phyloP scores from a whole-genome alignment of 30 jellyfish, hydroid and myxozoan genomes.

The Chrysaora quinquecirrha region DNA sequence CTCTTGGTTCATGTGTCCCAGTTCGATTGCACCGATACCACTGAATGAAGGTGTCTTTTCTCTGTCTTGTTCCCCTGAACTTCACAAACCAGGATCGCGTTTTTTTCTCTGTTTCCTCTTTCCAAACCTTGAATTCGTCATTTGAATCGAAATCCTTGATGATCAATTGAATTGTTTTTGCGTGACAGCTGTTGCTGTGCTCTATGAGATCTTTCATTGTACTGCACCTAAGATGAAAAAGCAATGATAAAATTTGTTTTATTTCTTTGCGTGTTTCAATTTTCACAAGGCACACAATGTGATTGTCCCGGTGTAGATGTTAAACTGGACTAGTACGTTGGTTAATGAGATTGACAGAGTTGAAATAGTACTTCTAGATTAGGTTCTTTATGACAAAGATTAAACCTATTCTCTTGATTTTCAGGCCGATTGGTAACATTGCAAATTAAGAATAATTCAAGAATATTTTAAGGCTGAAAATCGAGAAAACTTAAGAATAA shows the following conservation, averaged over 20 bases:
- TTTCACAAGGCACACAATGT: neutral
- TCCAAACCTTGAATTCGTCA: slow-evolving; percentile 28
- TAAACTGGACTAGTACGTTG: neutral
- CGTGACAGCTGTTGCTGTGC: neutral
- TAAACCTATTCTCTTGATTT: neutral
- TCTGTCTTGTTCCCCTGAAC: slow-evolving; percentile 36
- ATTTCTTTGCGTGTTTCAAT: neutral
- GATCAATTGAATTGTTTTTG: neutral
- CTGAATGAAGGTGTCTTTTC: slow-evolving; percentile 17
- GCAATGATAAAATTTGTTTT: neutral
- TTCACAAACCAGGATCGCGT: slow-evolving; percentile 37
- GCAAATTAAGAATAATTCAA: no score
- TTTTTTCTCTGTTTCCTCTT: slow-evolving; percentile 26
- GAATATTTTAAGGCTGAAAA: no score
- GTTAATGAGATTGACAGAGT: no score
- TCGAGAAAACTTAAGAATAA: no score
- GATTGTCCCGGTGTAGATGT: neutral
- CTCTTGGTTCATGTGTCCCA: slow-evolving; percentile 38
- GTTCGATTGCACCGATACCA: slow-evolving; percentile 60
- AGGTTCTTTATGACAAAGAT: neutral
- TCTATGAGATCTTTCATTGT: neutral
- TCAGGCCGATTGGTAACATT: no score
- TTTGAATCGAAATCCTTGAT: neutral
- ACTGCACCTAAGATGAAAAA: neutral
- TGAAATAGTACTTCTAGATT: no score